phyloP scores from a whole-genome alignment of 2,113 vertebrate genomes.

The Promerops cafer region DNA sequence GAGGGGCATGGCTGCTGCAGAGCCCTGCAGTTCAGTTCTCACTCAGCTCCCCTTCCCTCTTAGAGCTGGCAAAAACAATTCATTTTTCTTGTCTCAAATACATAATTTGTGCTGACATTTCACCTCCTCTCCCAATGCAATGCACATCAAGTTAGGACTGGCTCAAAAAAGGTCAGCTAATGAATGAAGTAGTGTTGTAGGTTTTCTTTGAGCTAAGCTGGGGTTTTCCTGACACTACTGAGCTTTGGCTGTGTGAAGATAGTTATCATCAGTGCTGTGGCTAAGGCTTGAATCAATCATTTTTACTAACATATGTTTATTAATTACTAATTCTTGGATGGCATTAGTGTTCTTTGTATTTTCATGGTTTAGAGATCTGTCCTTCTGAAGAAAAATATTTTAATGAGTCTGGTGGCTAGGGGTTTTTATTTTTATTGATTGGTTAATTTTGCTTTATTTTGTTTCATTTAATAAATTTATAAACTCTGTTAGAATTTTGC shows the following conservation, averaged over 20 bases:
- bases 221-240: background rate
- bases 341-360: background rate
- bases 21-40: background rate
- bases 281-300: background rate
- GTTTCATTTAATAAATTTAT: background rate
- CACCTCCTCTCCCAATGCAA: background rate
- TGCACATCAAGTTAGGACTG: background rate
- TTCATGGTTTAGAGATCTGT: background rate
- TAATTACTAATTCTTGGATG: background rate
- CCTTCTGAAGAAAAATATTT: background rate
- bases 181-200: background rate
- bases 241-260: background rate
- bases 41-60: background rate
- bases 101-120: background rate
- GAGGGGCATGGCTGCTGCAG: background rate
- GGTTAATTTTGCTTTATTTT: background rate
- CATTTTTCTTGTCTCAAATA: background rate
- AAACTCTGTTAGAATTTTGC: background rate
- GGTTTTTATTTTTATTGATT: background rate
- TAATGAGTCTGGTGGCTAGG: rapidly evolving
- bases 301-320: background rate
- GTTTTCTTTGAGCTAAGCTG: background rate
- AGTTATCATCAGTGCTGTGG: background rate
- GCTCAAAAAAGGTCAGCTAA: background rate
- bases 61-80: background rate